phyloP scores from a whole-genome alignment of 2,888 invertebrate species.

The Cantharis flavilabris region DNA sequence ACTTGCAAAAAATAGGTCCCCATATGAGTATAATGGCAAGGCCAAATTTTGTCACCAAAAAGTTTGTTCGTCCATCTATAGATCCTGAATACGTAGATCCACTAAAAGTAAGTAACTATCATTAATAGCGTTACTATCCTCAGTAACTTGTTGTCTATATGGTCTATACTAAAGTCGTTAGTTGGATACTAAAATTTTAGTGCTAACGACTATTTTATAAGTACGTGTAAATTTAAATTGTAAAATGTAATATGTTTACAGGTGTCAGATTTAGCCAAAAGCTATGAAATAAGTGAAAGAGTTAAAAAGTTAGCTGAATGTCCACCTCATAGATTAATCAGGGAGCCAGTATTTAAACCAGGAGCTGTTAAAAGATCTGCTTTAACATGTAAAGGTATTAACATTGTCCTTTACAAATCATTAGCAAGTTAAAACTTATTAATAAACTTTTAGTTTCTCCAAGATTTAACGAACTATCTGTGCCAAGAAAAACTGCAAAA shows the following conservation, averaged over 20 bases:
- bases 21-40: slow-evolving; percentile 25
- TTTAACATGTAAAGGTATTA: slow-evolving; percentile 11
- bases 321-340: slow-evolving; percentile 41
- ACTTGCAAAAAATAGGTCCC: slow-evolving; percentile 17
- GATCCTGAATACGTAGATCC: slow-evolving; percentile 28
- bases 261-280: slow-evolving; percentile 55
- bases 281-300: slow-evolving; percentile 55
- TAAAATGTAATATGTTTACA: slow-evolving; percentile 34
- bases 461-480: slow-evolving; percentile 45
- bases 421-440: neutral
- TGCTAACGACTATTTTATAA: too few relatives aligned
- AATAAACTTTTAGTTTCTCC: slow-evolving; percentile 40
- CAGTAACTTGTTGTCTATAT: too few relatives aligned
- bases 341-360: slow-evolving; percentile 18
- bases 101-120: slow-evolving; percentile 15
- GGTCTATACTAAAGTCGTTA: too few relatives aligned
- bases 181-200: too few relatives aligned
- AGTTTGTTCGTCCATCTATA: slow-evolving; percentile 29
- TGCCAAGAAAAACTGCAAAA: slow-evolving; percentile 47
- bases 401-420: neutral
- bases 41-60: slow-evolving; percentile 17
- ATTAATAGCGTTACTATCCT: too few relatives aligned
- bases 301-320: slow-evolving; percentile 54
- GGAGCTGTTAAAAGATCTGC: slow-evolving; percentile 31
- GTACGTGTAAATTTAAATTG: neutral